A percentile compares a stretch with the other conserved stretches of the same genome.
These are phyloP conservation scores for Eulithis testata DNA, from an alignment of 2,888 invertebrate genomes.

Conservation along the genomic window DNA sequence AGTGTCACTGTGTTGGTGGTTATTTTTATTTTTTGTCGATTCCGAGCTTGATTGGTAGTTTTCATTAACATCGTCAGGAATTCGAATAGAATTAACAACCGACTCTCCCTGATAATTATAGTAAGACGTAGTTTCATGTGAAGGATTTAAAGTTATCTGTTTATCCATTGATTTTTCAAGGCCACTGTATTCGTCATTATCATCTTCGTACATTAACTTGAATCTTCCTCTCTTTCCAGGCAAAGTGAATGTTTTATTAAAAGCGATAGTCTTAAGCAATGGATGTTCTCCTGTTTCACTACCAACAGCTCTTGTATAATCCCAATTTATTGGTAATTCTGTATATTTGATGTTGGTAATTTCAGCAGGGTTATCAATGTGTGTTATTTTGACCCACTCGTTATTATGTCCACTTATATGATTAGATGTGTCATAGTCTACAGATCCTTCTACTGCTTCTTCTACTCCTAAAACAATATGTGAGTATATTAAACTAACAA, in stretches of 20 bases:
- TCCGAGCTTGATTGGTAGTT: neutral
- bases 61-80: neutral
- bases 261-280: slow-evolving; percentile 9
- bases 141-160: slow-evolving; percentile 10
- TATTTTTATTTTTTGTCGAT: slow-evolving; percentile 2
- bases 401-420: slow-evolving; percentile 6
- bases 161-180: slow-evolving; percentile 5
- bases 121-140: neutral
- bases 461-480: slow-evolving; percentile 8
- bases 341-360: slow-evolving; percentile 5
- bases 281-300: slow-evolving; percentile 2
- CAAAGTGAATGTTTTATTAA: slow-evolving; percentile 24
- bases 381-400: slow-evolving; percentile 6
- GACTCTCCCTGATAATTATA: neutral
- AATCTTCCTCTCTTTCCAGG: slow-evolving; percentile 24
- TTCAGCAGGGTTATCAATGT: neutral
- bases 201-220: slow-evolving; percentile 24
- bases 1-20: neutral
- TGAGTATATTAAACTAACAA: neutral
- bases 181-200: slow-evolving; percentile 2
- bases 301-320: neutral
- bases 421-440: neutral
- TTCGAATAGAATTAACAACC: neutral
- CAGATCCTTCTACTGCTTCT: neutral
- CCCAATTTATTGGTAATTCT: slow-evolving; percentile 17